These are phyloP conservation scores for Agrypnia vestita DNA, from an alignment of 1,140 invertebrate genomes.

Conservation along the genomic window DNA sequence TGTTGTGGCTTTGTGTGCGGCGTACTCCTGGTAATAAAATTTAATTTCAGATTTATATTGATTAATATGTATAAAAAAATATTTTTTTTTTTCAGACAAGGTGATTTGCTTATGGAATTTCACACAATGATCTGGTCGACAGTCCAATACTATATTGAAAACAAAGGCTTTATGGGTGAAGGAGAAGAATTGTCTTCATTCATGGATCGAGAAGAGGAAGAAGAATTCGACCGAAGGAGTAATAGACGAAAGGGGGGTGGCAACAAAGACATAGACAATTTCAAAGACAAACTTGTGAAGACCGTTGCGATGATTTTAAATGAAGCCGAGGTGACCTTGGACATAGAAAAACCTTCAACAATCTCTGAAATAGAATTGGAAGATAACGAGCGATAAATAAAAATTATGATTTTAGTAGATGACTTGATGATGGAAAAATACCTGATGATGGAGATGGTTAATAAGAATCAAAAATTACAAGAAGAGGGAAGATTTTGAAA, in stretches of 20 bases:
- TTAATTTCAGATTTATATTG: too few relatives aligned
- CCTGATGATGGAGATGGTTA: too few relatives aligned
- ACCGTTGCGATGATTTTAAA: conserved; percentile 39
- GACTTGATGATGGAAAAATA: neutral
- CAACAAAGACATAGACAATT: conserved; percentile 31
- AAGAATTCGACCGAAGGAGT: neutral
- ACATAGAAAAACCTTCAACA: neutral
- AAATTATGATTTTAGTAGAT: too few relatives aligned
- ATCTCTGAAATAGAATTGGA: neutral
- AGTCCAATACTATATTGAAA: conserved; percentile 72
- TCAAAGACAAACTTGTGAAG: conserved; percentile 38
- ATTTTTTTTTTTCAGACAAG: conserved; percentile 65
- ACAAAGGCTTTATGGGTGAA: conserved; percentile 61
- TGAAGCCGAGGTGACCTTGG: conserved; percentile 26
- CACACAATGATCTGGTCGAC: conserved; percentile 72
- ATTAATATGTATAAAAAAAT: too few relatives aligned
- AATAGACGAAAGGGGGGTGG: neutral
- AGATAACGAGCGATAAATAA: neutral
- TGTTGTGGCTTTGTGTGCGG: too few relatives aligned
- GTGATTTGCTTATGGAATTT: conserved; percentile 67
- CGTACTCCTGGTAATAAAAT: too few relatives aligned
- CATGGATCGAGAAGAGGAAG: neutral
- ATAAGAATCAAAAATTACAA: too few relatives aligned
- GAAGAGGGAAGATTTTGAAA: too few relatives aligned
- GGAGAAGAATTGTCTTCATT: neutral